A percentile compares a stretch with the other conserved stretches of the same genome.
Conservation (phyloP, 2,888 invertebrate species). For the Leucania comma region DNA sequence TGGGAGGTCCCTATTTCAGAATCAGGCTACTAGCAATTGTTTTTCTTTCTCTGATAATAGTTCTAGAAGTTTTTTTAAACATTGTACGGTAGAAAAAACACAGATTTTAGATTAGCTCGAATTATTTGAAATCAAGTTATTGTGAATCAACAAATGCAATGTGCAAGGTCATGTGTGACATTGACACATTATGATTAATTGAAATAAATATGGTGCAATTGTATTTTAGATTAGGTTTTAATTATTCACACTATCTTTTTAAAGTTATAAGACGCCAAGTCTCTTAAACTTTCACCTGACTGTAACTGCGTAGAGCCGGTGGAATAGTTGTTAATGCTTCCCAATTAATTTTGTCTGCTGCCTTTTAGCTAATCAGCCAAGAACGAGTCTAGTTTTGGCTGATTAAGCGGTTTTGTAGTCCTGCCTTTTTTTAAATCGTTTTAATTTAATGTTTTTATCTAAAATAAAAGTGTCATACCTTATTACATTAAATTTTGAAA, state of each 20-base stretch:
- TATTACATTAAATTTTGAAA: no score
- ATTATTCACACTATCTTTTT: background rate
- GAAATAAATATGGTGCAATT: constrained; percentile 24
- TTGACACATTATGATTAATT: constrained; percentile 7
- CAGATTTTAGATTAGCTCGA: constrained; percentile 27
- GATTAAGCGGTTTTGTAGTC: no score
- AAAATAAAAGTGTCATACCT: no score
- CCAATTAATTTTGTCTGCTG: no score
- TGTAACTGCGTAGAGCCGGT: background rate
- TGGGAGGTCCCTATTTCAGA: no score
- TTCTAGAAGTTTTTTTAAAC: no score
- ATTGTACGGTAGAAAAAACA: constrained; percentile 32
- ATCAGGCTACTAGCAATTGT: background rate
- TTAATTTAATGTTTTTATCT: no score
- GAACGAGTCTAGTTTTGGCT: no score
- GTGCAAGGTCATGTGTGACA: constrained; percentile 29
- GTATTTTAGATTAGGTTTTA: background rate
- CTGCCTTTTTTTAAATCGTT: no score
- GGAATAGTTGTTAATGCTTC: background rate
- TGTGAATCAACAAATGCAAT: constrained; percentile 48
- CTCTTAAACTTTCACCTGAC: no score
- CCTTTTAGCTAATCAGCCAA: background rate
- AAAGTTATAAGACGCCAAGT: no score
- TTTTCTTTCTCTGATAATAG: background rate
- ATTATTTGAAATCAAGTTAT: constrained; percentile 28